Evolutionary conservation across 2,888 invertebrate species (phyloP), one percentile per base, ranked within the genome.

Genomic region (Anarsia innoxiella): DNA sequence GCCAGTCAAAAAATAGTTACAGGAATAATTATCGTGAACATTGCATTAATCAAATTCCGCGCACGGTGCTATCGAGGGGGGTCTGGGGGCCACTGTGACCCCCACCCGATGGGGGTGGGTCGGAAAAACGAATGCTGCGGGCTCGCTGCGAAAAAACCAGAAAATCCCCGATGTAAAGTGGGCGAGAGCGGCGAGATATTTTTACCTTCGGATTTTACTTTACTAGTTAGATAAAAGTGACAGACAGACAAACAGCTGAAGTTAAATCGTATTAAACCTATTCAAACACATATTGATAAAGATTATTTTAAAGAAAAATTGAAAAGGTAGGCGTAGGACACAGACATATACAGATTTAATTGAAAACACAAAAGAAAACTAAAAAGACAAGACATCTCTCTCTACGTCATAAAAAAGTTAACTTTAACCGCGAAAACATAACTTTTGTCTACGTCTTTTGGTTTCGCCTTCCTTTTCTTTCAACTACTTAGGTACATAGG

Each of bases 41-140:
- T 83, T 82, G 83, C 83, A 84, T 84, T 84, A 84, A 84, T 84
- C 83, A 84, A 82, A 84, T 84, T 82, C 83, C 74, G 77, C 69
- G 77, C 80, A 76, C 75, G 73, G 76, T 49, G 70, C 76, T 80
- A 83, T 83, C 75, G 68, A n/a, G n/a, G 69, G 66, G 66, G 64
- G 57, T 39, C 55, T 39, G 44, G 45, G 46, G 40, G 34, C 35
- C 44, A 37, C 28, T n/a, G n/a, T n/a, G 32, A 11, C 26, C 26
- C 11, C 27, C 27, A 27, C 23, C 31, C 19, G 40, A 31, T 38
- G 34, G 40, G 38, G 48, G 46, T 44, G 34, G 44, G 48, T 49
- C 15, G 57, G 59, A 76, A 75, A 76, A 77, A 76, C 69, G 78
- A 76, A 73, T 66, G 75, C 72, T 75, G 78, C 75, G 76, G 74